A percentile compares a stretch with the other conserved stretches of the same genome.
Conservation (phyloP, 1,140 invertebrate genomes). For the Hestina assimilis region DNA sequence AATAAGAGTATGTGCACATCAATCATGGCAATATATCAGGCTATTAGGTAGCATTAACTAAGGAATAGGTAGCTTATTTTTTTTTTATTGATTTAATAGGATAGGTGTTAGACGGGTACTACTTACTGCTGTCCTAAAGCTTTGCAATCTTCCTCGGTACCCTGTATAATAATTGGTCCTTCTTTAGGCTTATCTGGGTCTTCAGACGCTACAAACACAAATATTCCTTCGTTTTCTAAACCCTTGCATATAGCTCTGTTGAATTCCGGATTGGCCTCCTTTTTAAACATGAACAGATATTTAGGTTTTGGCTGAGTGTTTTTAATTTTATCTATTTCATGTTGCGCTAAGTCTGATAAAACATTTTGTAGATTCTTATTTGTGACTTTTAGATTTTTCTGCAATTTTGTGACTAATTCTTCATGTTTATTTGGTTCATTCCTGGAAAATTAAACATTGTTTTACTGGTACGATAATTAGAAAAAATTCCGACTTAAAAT, state of each 20-base stretch:
- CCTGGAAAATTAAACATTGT: too few species aligned
- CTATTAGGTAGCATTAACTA: too few species aligned
- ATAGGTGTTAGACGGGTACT: too few species aligned
- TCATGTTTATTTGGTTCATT: constrained; percentile 83
- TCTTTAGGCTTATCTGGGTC: constrained; percentile 84
- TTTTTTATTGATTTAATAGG: too few species aligned
- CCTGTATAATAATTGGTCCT: constrained; percentile 82
- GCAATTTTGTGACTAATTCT: constrained; percentile 85
- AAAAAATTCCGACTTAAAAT: background rate
- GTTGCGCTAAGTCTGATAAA: constrained; percentile 83
- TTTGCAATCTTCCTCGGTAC: constrained; percentile 63
- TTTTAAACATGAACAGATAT: constrained; percentile 81
- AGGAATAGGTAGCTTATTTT: too few species aligned
- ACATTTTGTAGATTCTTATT: constrained; percentile 83
- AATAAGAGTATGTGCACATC: too few species aligned
- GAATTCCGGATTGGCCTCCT: constrained; percentile 87
- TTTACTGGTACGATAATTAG: too few species aligned
- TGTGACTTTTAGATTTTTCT: constrained; percentile 81
- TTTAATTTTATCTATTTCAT: constrained; percentile 82
- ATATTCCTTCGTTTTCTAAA: constrained; percentile 77
- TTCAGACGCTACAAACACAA: constrained; percentile 84
- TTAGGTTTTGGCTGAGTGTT: constrained; percentile 71
- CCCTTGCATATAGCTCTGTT: constrained; percentile 83
- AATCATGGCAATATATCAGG: too few species aligned
- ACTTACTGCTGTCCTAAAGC: constrained; percentile 60